Conservation (phyloP, 2,113 vertebrate species). For the Cnemophilus loriae region DNA sequence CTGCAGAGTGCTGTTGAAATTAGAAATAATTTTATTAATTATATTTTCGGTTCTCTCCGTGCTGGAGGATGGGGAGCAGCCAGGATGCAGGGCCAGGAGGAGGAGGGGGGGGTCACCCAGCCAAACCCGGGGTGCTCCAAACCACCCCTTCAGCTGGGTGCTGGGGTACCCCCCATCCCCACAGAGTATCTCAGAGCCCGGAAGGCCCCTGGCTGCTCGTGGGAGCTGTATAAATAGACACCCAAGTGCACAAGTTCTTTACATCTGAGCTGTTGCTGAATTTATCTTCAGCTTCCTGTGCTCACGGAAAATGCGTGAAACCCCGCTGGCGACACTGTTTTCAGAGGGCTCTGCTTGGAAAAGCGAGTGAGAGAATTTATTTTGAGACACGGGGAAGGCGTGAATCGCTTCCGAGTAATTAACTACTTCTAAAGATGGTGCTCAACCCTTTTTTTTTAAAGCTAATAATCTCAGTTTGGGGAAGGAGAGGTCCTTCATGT, state of each 20-base stretch:
- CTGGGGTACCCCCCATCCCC: background rate
- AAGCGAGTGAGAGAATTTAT: background rate
- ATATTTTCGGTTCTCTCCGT: accelerated
- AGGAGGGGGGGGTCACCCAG: background rate
- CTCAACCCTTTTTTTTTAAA: background rate
- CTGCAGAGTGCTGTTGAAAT: background rate
- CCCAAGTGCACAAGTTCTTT: background rate
- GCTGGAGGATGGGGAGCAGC: background rate
- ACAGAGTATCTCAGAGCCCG: accelerated
- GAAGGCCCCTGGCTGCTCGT: background rate
- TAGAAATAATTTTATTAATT: accelerated
- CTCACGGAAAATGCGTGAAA: background rate
- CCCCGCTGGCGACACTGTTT: background rate
- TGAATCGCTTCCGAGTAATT: background rate
- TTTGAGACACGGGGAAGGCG: background rate
- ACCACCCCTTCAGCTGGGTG: accelerated
- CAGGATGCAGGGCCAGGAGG: background rate
- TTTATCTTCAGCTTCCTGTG: constrained; percentile 46
- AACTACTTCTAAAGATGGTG: background rate
- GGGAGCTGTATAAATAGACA: background rate
- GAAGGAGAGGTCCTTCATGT: background rate
- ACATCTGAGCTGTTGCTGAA: background rate
- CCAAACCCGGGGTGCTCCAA: background rate
- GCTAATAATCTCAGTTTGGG: background rate
- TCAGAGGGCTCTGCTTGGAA: background rate